A percentile compares a stretch with the other conserved stretches of the same genome.
These are phyloP conservation scores for Spea bombifrons DNA, from an alignment of 2,113 vertebrate genomes.

Conservation along the genomic window DNA sequence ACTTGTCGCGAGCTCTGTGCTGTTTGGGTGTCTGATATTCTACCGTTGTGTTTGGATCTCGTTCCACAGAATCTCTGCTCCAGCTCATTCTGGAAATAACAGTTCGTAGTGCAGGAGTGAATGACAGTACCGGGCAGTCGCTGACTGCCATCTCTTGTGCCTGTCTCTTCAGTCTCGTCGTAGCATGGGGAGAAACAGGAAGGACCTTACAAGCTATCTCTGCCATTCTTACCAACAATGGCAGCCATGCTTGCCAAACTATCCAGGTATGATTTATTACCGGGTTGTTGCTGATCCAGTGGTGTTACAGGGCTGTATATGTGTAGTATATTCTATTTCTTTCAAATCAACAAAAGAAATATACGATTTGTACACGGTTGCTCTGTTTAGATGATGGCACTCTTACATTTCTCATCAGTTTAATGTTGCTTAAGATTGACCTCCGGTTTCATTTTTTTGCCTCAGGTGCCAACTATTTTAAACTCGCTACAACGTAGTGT, in stretches of 20 bases:
- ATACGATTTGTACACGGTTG: no score
- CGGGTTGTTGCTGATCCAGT: no score
- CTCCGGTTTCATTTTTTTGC: slow-evolving; percentile 25
- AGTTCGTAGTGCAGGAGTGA: slow-evolving; percentile 90
- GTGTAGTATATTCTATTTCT: no score
- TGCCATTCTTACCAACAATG: slow-evolving; percentile 97
- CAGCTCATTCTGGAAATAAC: slow-evolving; percentile 95
- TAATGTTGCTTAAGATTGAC: no score
- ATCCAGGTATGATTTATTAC: slow-evolving; percentile 80
- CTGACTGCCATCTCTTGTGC: slow-evolving; percentile 94
- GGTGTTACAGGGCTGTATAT: no score
- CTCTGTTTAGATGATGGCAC: no score
- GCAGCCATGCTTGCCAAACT: slow-evolving; percentile 96
- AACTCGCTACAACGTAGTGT: slow-evolving; percentile 95
- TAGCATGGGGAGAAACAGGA: slow-evolving; percentile 96
- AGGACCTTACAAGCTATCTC: slow-evolving; percentile 94
- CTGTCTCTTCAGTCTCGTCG: slow-evolving; percentile 97
- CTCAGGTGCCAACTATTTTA: slow-evolving; percentile 93
- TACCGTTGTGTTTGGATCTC: slow-evolving; percentile 6
- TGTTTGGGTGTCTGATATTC: no score
- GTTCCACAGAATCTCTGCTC: slow-evolving; percentile 87
- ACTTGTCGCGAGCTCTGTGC: no score
- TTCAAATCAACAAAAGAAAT: no score
- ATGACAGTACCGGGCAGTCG: slow-evolving; percentile 91
- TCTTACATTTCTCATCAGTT: no score